phyloP scores from a whole-genome alignment of 2,113 vertebrate genomes.

The Pagrus major region DNA sequence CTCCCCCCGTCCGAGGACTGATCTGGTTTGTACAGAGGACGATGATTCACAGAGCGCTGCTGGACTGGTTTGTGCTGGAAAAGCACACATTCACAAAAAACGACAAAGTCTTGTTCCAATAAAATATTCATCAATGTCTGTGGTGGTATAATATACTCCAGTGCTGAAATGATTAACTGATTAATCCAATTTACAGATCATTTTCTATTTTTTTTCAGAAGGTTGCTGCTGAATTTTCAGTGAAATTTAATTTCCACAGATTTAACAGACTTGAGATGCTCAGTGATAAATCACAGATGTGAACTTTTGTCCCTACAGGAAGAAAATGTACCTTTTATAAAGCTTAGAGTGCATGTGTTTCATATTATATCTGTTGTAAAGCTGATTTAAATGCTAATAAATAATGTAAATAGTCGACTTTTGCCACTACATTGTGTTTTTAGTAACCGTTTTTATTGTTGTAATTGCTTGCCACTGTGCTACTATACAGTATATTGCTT shows the following conservation, averaged over 20 bases:
- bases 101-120: not conserved
- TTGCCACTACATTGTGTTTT: too few relatives aligned
- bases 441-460: too few relatives aligned
- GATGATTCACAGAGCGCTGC: not conserved
- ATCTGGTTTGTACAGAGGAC: constrained; percentile 3
- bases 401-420: not conserved
- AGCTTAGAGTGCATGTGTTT: not conserved
- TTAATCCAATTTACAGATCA: not conserved
- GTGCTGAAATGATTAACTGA: not conserved
- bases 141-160: not conserved
- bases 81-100: not conserved
- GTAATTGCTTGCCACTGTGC: too few relatives aligned
- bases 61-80: constrained; percentile 3
- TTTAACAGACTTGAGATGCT: not conserved
- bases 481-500: too few relatives aligned
- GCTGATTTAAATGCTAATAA: not conserved
- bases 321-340: not conserved
- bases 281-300: not conserved
- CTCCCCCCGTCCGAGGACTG: not conserved
- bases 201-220: not conserved
- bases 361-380: too few relatives aligned
- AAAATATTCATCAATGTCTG: not conserved
- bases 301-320: not conserved
- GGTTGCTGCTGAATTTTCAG: not conserved
- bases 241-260: not conserved